A percentile compares a stretch with the other conserved stretches of the same genome.
These are phyloP conservation scores for Octomys mimax DNA, from an alignment of 2,797 vertebrate species.

Conservation along the genomic window DNA sequence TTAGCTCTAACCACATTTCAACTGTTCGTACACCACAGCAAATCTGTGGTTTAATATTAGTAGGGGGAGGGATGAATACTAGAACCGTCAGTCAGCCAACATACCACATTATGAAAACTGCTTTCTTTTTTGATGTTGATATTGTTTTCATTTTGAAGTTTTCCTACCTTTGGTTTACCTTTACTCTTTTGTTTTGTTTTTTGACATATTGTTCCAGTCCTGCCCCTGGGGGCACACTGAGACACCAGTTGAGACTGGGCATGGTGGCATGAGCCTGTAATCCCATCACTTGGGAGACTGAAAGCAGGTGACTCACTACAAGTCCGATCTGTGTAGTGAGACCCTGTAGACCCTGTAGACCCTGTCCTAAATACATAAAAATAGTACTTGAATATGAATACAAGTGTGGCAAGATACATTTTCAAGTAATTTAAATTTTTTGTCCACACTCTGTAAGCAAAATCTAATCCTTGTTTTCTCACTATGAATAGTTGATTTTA, in stretches of 20 bases:
- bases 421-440: constrained; percentile 48
- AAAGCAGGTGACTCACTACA: too few relatives aligned
- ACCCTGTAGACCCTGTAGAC: too few relatives aligned
- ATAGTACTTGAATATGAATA: neutral
- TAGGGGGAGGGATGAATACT: neutral
- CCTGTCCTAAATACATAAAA: too few relatives aligned
- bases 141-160: neutral
- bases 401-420: neutral
- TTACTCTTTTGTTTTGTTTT: neutral
- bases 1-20: neutral
- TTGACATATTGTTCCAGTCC: too few relatives aligned
- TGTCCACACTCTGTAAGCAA: neutral
- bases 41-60: neutral
- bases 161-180: neutral
- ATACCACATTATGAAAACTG: constrained; percentile 36
- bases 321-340: too few relatives aligned
- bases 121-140: neutral
- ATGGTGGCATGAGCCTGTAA: too few relatives aligned
- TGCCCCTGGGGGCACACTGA: too few relatives aligned
- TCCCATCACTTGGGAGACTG: too few relatives aligned
- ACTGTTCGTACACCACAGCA: neutral
- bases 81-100: neutral
- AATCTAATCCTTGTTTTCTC: constrained; percentile 13
- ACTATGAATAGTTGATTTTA: constrained; percentile 41
- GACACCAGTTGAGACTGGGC: too few relatives aligned